phyloP scores from a whole-genome alignment of 2,888 invertebrate genomes.

The Epinotia demarniana region DNA sequence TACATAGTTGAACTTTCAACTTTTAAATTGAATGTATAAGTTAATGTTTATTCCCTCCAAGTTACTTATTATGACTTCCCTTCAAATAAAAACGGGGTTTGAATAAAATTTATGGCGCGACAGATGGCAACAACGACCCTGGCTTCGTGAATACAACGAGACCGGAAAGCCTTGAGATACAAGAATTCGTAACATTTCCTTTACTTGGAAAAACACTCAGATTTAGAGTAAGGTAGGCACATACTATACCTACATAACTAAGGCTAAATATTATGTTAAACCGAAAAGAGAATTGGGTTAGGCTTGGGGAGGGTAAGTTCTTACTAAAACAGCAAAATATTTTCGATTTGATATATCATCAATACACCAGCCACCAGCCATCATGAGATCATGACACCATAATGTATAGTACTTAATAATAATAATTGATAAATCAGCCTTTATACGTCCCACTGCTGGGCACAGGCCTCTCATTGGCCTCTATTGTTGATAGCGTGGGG shows the following conservation, averaged over 20 bases:
- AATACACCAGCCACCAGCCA: no score
- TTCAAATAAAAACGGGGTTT: conserved; percentile 28
- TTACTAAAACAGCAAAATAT: no score
- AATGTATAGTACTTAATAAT: no score
- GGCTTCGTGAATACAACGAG: conserved; percentile 24
- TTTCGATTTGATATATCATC: no score
- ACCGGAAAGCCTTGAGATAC: conserved; percentile 27
- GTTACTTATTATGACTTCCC: conserved; percentile 28
- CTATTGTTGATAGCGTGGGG: no score
- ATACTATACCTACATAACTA: no score
- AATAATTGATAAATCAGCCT: no score
- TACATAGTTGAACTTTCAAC: background rate
- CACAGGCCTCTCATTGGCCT: no score
- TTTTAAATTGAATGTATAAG: background rate
- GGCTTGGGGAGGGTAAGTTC: no score
- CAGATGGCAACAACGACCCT: conserved; percentile 55
- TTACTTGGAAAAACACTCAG: conserved; percentile 4
- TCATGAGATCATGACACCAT: no score
- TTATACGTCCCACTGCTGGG: no score
- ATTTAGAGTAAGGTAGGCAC: background rate
- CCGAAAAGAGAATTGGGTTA: background rate
- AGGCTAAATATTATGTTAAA: background rate
- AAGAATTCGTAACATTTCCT: conserved; percentile 21
- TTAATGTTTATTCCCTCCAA: background rate
- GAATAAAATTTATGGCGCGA: conserved; percentile 48